These are phyloP conservation scores for Gambusia affinis DNA, from an alignment of 2,113 vertebrate genomes.

Conservation along the genomic window DNA sequence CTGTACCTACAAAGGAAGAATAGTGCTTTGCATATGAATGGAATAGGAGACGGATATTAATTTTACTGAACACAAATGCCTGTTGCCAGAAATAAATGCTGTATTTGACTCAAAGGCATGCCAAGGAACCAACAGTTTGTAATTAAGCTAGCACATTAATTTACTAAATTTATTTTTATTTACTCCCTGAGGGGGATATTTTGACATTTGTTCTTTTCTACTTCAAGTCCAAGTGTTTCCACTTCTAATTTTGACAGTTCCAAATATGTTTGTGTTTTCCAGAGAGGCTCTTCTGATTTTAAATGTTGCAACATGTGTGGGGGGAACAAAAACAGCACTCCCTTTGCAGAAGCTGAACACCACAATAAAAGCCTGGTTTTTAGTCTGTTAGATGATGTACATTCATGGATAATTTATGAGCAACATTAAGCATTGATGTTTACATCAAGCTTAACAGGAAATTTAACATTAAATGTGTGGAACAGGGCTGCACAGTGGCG, in stretches of 20 bases:
- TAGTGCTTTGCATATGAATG: constrained; percentile 4
- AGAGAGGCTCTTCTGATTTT: neutral
- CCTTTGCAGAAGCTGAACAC: neutral
- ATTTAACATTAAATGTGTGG: too few species aligned
- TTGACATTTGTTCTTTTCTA: constrained; percentile 2
- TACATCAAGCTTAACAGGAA: too few species aligned
- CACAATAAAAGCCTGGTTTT: neutral
- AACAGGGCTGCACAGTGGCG: too few species aligned
- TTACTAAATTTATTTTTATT: constrained; percentile 1
- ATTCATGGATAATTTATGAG: neutral
- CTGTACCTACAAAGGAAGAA: constrained; percentile 9
- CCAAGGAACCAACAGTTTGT: constrained; percentile 16
- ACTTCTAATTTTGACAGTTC: neutral
- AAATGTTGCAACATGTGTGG: neutral
- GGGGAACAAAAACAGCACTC: neutral
- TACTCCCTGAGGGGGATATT: neutral
- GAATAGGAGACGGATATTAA: constrained; percentile 16
- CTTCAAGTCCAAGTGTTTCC: neutral
- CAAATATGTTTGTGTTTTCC: neutral
- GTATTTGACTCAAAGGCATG: constrained; percentile 13
- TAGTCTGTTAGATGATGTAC: neutral
- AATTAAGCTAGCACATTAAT: constrained; percentile 21
- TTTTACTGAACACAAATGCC: constrained; percentile 5
- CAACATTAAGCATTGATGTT: too few species aligned
- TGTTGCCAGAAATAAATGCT: constrained; percentile 19